Percentiles rank a stretch among this genome's conserved stretches.
Conservation (phyloP, 2,797 vertebrate genomes). For the Sebastes glaucus region DNA sequence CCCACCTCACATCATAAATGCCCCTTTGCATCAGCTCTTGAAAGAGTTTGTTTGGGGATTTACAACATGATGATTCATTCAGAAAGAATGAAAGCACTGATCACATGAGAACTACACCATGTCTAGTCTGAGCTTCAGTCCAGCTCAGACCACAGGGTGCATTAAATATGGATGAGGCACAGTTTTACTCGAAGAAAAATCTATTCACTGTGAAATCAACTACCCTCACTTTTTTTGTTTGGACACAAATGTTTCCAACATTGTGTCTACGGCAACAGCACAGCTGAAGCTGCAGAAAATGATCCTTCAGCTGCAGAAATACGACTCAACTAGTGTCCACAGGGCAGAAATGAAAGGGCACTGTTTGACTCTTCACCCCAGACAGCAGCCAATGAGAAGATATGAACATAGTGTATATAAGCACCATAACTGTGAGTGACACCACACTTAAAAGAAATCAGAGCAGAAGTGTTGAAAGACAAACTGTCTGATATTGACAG, state of each 20-base stretch:
- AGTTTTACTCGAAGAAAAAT: background rate
- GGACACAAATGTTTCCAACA: slow-evolving; percentile 17
- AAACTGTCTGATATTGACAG: background rate
- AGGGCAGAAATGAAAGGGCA: background rate
- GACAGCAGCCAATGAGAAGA: background rate
- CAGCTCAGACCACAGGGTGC: background rate
- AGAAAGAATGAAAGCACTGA: background rate
- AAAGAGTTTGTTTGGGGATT: background rate
- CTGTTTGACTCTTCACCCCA: background rate
- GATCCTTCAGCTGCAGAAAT: background rate
- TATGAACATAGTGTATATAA: background rate
- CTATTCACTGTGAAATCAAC: background rate
- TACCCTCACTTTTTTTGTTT: background rate
- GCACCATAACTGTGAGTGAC: background rate
- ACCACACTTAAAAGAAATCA: background rate
- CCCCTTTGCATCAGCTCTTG: background rate
- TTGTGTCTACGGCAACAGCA: background rate
- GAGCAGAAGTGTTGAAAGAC: background rate
- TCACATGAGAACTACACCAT: background rate
- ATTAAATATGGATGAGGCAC: background rate
- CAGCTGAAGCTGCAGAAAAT: background rate
- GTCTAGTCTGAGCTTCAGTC: background rate
- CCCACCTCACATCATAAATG: background rate
- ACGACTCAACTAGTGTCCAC: background rate
- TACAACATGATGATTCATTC: background rate